Percentiles rank a stretch among this genome's conserved stretches.
phyloP scores from a whole-genome alignment of 1,140 invertebrate genomes.

The Andricus grossulariae region DNA sequence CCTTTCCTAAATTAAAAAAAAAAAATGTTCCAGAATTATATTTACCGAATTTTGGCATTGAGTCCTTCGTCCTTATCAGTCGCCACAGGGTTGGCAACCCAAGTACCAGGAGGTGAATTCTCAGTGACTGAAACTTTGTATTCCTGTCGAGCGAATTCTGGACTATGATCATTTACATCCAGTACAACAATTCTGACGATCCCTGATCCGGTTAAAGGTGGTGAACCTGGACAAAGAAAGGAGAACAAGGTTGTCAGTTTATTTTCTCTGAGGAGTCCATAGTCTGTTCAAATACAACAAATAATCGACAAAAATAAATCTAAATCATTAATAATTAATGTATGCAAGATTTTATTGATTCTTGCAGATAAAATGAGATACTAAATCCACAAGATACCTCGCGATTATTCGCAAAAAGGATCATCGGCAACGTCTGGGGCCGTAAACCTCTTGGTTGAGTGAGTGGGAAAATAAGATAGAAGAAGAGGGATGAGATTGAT shows the following conservation, averaged over 20 bases:
- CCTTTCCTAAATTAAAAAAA: too few species aligned
- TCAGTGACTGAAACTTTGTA: conserved; percentile 87
- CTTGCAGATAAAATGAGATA: not conserved
- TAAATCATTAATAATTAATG: not conserved
- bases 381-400: not conserved
- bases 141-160: conserved; percentile 86
- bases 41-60: conserved; percentile 88
- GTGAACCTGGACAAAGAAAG: conserved; percentile 83
- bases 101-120: conserved; percentile 84
- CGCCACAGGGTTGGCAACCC: conserved; percentile 84
- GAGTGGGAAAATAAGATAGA: conserved; percentile 10
- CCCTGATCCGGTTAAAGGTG: conserved; percentile 91
- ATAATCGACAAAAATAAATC: not conserved
- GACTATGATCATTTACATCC: conserved; percentile 95
- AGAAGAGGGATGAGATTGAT: conserved; percentile 12
- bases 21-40: not conserved
- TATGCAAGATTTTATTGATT: conserved; percentile 20
- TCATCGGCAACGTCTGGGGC: conserved; percentile 1
- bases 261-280: too few species aligned
- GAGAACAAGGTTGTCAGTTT: too few species aligned
- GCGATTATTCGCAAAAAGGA: not conserved
- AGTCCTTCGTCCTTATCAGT: conserved; percentile 88
- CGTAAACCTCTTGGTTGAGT: conserved; percentile 6
- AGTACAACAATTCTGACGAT: conserved; percentile 91
- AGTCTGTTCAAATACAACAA: not conserved